phyloP scores from a whole-genome alignment of 2,888 invertebrate species.

The Elegia similella region DNA sequence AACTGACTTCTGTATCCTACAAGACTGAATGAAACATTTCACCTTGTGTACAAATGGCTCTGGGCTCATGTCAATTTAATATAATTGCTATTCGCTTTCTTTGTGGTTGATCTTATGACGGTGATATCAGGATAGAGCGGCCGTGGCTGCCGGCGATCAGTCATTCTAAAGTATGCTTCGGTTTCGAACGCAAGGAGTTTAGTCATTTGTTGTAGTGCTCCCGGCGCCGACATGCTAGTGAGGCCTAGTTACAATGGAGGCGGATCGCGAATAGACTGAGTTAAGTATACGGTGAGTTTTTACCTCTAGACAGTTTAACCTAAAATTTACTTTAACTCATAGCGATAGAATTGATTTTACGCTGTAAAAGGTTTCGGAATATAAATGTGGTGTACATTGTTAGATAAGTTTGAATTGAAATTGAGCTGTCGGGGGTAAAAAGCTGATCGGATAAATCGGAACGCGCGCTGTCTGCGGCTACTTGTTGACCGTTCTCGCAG shows the following conservation, averaged over 20 bases:
- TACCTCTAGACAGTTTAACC: neutral
- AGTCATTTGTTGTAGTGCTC: conserved; percentile 27
- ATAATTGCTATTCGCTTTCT: conserved; percentile 42
- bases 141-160: conserved; percentile 20
- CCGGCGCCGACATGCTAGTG: conserved; percentile 27
- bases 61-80: conserved; percentile 70
- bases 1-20: conserved; percentile 57
- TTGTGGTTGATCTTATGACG: conserved; percentile 22
- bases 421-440: too few species aligned
- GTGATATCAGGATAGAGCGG: conserved; percentile 21
- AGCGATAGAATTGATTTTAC: too few species aligned
- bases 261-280: conserved; percentile 61
- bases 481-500: conserved; percentile 19
- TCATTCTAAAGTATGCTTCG: conserved; percentile 31
- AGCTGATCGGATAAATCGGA: conserved; percentile 26
- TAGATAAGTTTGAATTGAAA: too few species aligned
- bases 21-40: conserved; percentile 76
- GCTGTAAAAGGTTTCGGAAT: too few species aligned
- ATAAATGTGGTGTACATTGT: too few species aligned
- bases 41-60: conserved; percentile 59
- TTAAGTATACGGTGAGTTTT: conserved; percentile 20
- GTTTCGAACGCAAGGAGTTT: conserved; percentile 15
- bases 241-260: conserved; percentile 41
- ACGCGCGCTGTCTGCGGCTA: conserved; percentile 28
- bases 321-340: too few species aligned